A percentile compares a stretch with the other conserved stretches of the same genome.
Evolutionary conservation across 2,888 invertebrate species (phyloP).

Genomic region (Myathropa florea): DNA sequence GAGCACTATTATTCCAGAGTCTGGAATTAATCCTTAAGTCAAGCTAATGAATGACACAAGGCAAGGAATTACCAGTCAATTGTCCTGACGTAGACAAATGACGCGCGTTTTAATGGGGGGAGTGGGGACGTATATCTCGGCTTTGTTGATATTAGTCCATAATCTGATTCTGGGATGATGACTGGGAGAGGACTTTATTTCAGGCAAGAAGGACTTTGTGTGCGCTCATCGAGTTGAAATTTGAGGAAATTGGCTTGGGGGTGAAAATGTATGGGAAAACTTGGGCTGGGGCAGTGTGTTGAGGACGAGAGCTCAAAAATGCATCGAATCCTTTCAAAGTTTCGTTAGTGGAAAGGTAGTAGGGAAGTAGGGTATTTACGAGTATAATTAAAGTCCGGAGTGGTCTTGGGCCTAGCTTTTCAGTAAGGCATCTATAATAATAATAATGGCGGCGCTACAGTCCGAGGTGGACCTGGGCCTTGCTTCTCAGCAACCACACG

Average conservation of each 20-base stretch:
- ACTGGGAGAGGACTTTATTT: too few relatives aligned
- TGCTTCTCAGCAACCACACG: too few relatives aligned
- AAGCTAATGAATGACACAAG: not conserved
- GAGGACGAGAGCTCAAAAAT: not conserved
- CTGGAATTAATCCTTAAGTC: not conserved
- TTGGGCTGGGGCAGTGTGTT: not conserved
- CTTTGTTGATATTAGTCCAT: not conserved
- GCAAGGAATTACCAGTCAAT: not conserved
- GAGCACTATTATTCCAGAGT: not conserved
- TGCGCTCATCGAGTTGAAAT: not conserved
- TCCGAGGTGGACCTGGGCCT: too few relatives aligned
- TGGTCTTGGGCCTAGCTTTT: too few relatives aligned
- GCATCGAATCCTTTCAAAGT: not conserved
- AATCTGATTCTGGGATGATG: too few relatives aligned
- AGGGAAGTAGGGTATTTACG: too few relatives aligned
- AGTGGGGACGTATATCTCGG: not conserved
- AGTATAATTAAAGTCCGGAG: too few relatives aligned
- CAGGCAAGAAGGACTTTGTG: too few relatives aligned
- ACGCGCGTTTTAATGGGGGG: not conserved
- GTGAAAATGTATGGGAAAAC: not conserved
- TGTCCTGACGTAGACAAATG: slow-evolving; percentile 38
- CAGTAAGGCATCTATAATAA: too few relatives aligned
- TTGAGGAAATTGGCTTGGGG: not conserved
- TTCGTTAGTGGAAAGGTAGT: not conserved
- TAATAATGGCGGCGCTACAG: too few relatives aligned